Base-by-base conservation (phyloP, 2,797 vertebrate species). In the Adelosebastes latens region DNA sequence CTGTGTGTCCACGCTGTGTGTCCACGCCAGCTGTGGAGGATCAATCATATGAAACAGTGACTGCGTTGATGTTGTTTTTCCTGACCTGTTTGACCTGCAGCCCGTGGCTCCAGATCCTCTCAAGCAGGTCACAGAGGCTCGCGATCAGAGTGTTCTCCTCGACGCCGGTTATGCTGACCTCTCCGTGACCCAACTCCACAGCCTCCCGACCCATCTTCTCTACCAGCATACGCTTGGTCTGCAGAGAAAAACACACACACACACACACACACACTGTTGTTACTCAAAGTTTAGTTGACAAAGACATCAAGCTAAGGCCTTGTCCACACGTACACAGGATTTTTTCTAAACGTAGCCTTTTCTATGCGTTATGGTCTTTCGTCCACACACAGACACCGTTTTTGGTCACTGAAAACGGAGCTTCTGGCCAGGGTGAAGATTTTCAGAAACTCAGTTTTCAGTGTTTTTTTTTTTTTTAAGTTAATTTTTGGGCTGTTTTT, bases 161-260 rank as follows among this genome's bases (percentile, higher is more conserved):
- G 20, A 99, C 98, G 0, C 99, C 99, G 0, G 98, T 99, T 92
- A 99, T 99, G 94, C 97, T 99, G 87, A 98, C 98, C 87, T 99
- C 99, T 16, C 98, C 98, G 0, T 99, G 99, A 77, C 99, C 99
- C 80, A 99, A 91, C 92, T 99, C 99, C 92, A 99, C 98, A 0
- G 99, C 99, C 91, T 99, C 99, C 61, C 98, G 96, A 20, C 99
- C 99, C 98, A 99, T 99, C 95, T 99, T 99, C 95, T 99, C 99
- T 56, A 99, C 99, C 86, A 99, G 94, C 99, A 99, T 99, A 22
- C 99, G 97, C 92, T 99, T 99, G 16, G 98, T 99, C 99, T 99
- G 86, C 56, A 81, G 20, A 25, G 39, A 76, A 53, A 80, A 5
- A 53, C 8, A 67, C 22, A 36, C 20, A 11, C 3, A 14, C 0